phyloP scores from a whole-genome alignment of 2,888 invertebrate species.

The Digitonthophagus gazella region DNA sequence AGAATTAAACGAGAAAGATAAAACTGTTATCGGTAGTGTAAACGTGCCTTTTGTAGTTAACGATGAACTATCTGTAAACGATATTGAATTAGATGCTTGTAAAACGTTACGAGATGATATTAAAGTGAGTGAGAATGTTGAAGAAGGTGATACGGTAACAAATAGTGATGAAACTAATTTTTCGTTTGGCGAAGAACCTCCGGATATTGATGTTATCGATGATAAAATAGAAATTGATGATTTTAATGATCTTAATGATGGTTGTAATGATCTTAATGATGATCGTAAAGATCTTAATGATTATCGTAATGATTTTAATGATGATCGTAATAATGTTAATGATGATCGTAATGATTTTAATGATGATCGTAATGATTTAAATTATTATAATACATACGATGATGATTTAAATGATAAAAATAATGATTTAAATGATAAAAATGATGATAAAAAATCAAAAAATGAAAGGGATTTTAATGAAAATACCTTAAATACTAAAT shows the following conservation, averaged over 20 bases:
- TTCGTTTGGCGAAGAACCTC: constrained; percentile 23
- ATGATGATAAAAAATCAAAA: not conserved
- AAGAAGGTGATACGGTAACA: too few species aligned
- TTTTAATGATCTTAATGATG: constrained; percentile 22
- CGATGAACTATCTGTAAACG: not conserved
- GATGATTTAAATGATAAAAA: too few species aligned
- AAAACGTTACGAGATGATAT: too few species aligned
- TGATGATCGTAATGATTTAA: constrained; percentile 14
- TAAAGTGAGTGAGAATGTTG: too few species aligned
- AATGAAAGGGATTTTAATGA: not conserved
- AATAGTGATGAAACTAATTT: not conserved
- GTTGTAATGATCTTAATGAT: constrained; percentile 16
- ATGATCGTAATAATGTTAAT: constrained; percentile 22
- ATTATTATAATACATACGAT: too few species aligned
- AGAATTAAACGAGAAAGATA: not conserved
- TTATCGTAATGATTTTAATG: constrained; percentile 13
- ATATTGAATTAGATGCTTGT: not conserved
- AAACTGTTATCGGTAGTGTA: not conserved
- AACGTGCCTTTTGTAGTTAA: not conserved
- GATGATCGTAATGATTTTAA: constrained; percentile 26
- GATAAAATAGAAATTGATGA: constrained; percentile 25
- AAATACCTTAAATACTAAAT: not conserved
- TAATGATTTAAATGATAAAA: too few species aligned
- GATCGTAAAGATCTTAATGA: constrained; percentile 23
- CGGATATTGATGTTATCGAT: constrained; percentile 20